Base-by-base conservation (phyloP, 1,140 invertebrate genomes). In the Drosophila lacertosa region DNA sequence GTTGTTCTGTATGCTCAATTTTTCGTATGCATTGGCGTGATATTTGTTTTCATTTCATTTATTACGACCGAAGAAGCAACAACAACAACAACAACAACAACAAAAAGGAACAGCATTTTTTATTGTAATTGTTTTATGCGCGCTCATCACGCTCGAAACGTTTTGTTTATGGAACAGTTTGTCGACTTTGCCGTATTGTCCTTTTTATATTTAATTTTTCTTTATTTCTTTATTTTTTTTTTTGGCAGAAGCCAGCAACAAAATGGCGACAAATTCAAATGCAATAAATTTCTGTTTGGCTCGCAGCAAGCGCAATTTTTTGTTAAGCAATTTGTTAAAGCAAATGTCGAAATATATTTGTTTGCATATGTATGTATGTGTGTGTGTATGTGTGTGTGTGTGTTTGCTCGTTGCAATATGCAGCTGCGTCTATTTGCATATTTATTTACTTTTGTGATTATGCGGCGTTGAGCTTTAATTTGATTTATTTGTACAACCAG, bases 31-130 rank as follows among this genome's bases (percentile, higher is more conserved):
- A 22, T 57, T 44, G 53, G 67, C 68, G 47, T 69, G 35, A 77
- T 80, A 80, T 80, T 76, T 84, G 77, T 86, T 84, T 86, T 86
- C 73, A 57, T 84, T 84, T 76, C 80, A 84, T 84, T 84, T 84
- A 73, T 75, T 54, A 48, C 62, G 62, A 39, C 13, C 16, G 39
- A 7, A 7, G 26, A n/a, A 4, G 18, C 3, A 45, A 45, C 16
- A 13, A 37, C 37, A 53, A 20, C 33, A 63, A 54, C 2, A 35
- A 33, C 15, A 29, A 42, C 9, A 53, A 33, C 44, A 44, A 33
- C 42, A 22, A 10, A 62, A 29, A 44, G 2, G 9, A 16, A 53
- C 45, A 42, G 15, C 32, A 33, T 32, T 54, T 64, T 74, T 18
- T 53, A 29, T 44, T 54, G 69, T 88, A 86, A 86, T 86, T 88